phyloP scores from a whole-genome alignment of 1,140 invertebrate genomes.

The Zelostemma sp. region DNA sequence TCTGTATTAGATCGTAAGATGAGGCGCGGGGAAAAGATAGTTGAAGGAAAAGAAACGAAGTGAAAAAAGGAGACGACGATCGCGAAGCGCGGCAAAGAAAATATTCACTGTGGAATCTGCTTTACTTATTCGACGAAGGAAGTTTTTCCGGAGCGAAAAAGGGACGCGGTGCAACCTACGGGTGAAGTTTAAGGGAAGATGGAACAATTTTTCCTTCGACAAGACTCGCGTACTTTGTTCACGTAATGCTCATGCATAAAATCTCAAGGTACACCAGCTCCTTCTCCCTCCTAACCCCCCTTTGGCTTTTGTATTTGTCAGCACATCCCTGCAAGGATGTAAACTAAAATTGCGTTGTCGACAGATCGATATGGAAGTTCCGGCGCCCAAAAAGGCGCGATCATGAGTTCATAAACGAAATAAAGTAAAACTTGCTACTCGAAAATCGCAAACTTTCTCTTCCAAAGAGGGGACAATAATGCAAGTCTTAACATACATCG shows the following conservation, averaged over 20 bases:
- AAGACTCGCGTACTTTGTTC: constrained; percentile 56
- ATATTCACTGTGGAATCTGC: constrained; percentile 58
- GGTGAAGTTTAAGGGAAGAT: constrained; percentile 55
- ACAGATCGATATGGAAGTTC: constrained; percentile 41
- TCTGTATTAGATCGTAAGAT: constrained; percentile 50
- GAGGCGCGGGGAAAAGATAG: constrained; percentile 13
- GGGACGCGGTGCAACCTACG: constrained; percentile 14
- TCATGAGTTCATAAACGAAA: constrained; percentile 38
- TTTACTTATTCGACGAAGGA: constrained; percentile 27
- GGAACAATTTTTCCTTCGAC: constrained; percentile 58
- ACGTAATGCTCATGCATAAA: constrained; percentile 61
- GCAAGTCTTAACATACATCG: constrained; percentile 13
- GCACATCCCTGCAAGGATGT: constrained; percentile 20
- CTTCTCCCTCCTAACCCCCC: constrained; percentile 11
- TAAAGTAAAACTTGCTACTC: constrained; percentile 42
- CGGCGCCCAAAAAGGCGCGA: constrained; percentile 32
- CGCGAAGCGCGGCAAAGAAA: constrained; percentile 51
- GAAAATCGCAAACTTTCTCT: constrained; percentile 36
- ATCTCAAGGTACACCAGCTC: constrained; percentile 52
- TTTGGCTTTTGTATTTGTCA: constrained; percentile 41
- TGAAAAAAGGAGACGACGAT: constrained; percentile 51
- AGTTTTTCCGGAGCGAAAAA: constrained; percentile 50
- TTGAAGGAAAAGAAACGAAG: constrained; percentile 2
- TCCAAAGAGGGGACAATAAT: constrained; percentile 33
- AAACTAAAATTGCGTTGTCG: constrained; percentile 40